These are phyloP conservation scores for Ameiurus melas DNA, from an alignment of 2,113 vertebrate genomes.

Conservation along the genomic window DNA sequence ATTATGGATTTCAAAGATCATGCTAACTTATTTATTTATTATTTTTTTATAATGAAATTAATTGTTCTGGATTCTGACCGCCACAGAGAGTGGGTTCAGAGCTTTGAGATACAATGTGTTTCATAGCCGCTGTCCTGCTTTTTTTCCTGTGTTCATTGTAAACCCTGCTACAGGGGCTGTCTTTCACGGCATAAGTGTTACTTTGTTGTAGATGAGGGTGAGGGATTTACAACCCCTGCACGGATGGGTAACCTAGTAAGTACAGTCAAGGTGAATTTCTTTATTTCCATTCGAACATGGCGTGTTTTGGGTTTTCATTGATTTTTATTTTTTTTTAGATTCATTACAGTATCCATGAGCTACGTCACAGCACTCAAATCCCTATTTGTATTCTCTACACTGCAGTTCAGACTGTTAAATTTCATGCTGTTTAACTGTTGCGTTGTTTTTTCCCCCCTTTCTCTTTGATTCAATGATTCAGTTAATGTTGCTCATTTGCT, in stretches of 20 bases:
- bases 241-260: slow-evolving; percentile 90
- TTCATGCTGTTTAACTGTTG: slow-evolving; percentile 10
- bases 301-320: slow-evolving; percentile 62
- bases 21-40: neutral
- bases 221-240: slow-evolving; percentile 84
- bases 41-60: neutral
- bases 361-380: slow-evolving; percentile 58
- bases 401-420: slow-evolving; percentile 41
- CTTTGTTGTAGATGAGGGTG: slow-evolving; percentile 93
- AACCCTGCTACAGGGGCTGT: slow-evolving; percentile 81
- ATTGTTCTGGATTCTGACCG: neutral
- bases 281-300: slow-evolving; percentile 77
- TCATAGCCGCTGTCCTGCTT: slow-evolving; percentile 34
- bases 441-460: neutral
- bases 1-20: neutral
- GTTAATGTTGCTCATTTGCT: slow-evolving; percentile 21
- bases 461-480: slow-evolving; percentile 13
- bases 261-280: slow-evolving; percentile 86
- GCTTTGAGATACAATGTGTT: slow-evolving; percentile 10
- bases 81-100: slow-evolving; percentile 43
- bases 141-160: slow-evolving; percentile 70
- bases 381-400: slow-evolving; percentile 48
- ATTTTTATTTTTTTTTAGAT: neutral
- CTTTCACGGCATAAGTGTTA: slow-evolving; percentile 90
- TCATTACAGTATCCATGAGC: slow-evolving; percentile 24